Evolutionary conservation across 2,888 invertebrate genomes (phyloP).

Genomic region (Drosophila mulleri): DNA sequence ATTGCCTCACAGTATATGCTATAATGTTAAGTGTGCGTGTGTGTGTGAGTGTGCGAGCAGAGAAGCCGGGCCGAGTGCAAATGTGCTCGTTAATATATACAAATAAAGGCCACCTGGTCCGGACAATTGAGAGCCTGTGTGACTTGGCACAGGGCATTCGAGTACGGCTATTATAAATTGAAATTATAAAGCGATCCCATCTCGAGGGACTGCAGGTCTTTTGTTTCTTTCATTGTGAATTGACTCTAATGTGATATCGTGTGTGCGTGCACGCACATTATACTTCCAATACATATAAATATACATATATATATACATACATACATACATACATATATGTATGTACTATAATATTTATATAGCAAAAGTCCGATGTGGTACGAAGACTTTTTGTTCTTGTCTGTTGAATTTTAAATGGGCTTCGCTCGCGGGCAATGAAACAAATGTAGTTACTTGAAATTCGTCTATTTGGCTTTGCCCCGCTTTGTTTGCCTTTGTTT

Average conservation of each 20-base stretch:
- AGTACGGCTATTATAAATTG: constrained; percentile 3
- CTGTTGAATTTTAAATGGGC: constrained; percentile 51
- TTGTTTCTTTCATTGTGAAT: neutral
- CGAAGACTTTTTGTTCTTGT: constrained; percentile 39
- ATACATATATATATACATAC: neutral
- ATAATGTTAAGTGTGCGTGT: too few species aligned
- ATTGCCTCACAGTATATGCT: neutral
- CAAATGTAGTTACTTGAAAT: constrained; percentile 68
- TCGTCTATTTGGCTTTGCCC: constrained; percentile 24
- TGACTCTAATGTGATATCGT: neutral
- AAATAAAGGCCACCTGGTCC: constrained; percentile 7
- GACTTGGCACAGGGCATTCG: neutral
- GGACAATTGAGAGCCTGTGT: neutral
- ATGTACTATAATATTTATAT: constrained; percentile 20
- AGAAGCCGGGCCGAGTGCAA: neutral
- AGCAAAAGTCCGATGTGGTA: constrained; percentile 24
- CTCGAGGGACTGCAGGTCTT: constrained; percentile 1
- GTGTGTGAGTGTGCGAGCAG: neutral
- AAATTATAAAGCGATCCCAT: constrained; percentile 1
- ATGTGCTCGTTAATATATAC: constrained; percentile 3
- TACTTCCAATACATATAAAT: neutral
- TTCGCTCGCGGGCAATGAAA: constrained; percentile 44
- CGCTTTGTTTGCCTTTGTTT: constrained; percentile 10
- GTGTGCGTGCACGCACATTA: constrained; percentile 1
- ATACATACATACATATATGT: neutral